These are phyloP conservation scores for Hystrix brachyura DNA, from an alignment of 2,113 vertebrate species.

Conservation along the genomic window DNA sequence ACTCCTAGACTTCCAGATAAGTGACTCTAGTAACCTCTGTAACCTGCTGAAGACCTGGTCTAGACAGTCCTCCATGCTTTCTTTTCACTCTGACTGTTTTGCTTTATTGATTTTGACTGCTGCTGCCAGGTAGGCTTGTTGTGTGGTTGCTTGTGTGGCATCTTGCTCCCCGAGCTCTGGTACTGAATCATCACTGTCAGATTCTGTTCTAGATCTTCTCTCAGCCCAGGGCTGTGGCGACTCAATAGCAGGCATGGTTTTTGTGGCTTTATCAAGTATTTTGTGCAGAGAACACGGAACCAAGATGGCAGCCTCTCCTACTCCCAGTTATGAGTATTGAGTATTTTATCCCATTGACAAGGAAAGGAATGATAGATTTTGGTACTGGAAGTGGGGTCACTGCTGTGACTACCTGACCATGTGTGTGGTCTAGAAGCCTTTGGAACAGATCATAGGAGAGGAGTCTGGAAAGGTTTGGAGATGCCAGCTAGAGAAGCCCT, in stretches of 20 bases:
- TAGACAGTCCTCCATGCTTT: slow-evolving; percentile 97
- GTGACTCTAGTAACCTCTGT: slow-evolving; percentile 89
- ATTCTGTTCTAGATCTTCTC: slow-evolving; percentile 68
- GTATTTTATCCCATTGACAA: too few relatives aligned
- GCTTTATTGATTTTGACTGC: slow-evolving; percentile 97
- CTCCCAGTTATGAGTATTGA: too few relatives aligned
- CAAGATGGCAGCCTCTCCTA: neutral
- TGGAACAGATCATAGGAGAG: too few relatives aligned
- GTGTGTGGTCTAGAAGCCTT: too few relatives aligned
- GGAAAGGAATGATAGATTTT: too few relatives aligned
- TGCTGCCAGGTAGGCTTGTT: slow-evolving; percentile 96
- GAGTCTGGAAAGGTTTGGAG: too few relatives aligned
- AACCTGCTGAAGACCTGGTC: slow-evolving; percentile 95
- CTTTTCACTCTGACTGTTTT: slow-evolving; percentile 97
- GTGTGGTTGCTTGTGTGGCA: slow-evolving; percentile 88
- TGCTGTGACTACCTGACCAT: too few relatives aligned
- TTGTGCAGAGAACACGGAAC: neutral
- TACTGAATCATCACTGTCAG: neutral
- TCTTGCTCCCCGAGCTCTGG: neutral
- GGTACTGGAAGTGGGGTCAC: too few relatives aligned
- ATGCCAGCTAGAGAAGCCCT: too few relatives aligned
- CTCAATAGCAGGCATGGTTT: too few relatives aligned
- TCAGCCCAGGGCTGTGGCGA: too few relatives aligned
- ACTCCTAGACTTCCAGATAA: slow-evolving; percentile 93
- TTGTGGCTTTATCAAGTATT: too few relatives aligned